Percentiles rank a stretch among this genome's conserved stretches.
These are phyloP conservation scores for Spizella passerina DNA, from an alignment of 2,797 vertebrate species.

Conservation along the genomic window DNA sequence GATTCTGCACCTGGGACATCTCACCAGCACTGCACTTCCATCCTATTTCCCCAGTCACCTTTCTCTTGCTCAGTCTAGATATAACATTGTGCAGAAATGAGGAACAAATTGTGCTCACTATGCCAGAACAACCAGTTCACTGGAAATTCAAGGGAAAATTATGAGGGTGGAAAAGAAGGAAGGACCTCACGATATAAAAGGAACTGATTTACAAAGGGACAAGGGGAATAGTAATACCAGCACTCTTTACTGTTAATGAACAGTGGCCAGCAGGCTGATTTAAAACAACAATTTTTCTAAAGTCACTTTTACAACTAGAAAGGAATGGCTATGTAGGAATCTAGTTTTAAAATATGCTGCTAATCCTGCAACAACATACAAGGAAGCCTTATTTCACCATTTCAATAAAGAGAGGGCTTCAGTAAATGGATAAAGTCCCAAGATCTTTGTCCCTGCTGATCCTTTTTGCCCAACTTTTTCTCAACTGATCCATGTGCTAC, in stretches of 20 bases:
- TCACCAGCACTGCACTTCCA: neutral
- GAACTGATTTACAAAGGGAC: neutral
- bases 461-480: neutral
- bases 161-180: neutral
- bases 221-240: neutral
- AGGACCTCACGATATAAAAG: neutral
- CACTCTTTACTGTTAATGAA: neutral
- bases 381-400: neutral
- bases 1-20: neutral
- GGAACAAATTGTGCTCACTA: neutral
- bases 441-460: neutral
- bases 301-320: neutral
- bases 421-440: neutral
- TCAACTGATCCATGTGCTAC: neutral
- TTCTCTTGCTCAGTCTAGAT: neutral
- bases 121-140: neutral
- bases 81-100: neutral
- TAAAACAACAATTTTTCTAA: neutral
- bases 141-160: neutral
- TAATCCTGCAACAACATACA: neutral
- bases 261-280: neutral
- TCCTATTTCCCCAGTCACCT: neutral
- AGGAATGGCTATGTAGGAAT: neutral
- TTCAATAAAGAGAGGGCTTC: neutral
- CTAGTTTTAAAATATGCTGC: neutral